Base-by-base conservation (phyloP, 2,797 vertebrate species). In the Botia almorhae region DNA sequence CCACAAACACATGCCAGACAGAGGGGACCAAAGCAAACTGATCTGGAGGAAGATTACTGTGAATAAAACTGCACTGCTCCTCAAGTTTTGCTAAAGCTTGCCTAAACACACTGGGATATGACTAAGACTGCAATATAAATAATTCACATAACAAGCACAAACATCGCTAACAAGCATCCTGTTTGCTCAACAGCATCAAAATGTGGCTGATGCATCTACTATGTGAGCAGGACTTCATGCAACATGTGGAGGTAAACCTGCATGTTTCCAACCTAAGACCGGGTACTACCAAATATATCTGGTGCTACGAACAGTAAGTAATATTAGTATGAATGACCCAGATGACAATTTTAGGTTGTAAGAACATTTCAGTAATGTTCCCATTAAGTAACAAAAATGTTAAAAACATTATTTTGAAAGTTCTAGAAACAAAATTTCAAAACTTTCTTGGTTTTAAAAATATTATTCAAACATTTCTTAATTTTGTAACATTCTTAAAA, bases 1-100 rank as follows among this genome's bases (percentile, higher is more conserved):
- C 90, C 87, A 90, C 87, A 88, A 80, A 85, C 85, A 89, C 89
- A 80, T 29, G 78, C 46, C 43, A 76, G 46, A 39, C 69, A 74
- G 26, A 64, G 68, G 58, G 70, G 58, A 79, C 83, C 63, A 56
- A 72, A n/a, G 80, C 17, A 14, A 48, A 53, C 12, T n/a, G 56
- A 78, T 1, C 74, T 14, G 53, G 19, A 69, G 50, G 39, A 64
- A 23, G 74, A 33, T 55, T 14, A 19, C 36, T 21, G 4, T 19
- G 36, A 64, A 29, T 13, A 76, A 55, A 50, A 36, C 68, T n/a
- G n/a, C 14, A 55, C 67, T 76, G 56, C 16, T 19, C n/a, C 36
- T 58, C 16, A 4, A 61, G 14, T 46, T 48, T 36, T 60, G 14
- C 0, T 46, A 73, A 21, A 43, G n/a, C 19, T 74, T 73, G 11